Evolutionary conservation across 92 coral and sea anemone genomes (phyloP), one percentile per base, ranked within the genome.

Genomic region (Palythoa grandis): DNA sequence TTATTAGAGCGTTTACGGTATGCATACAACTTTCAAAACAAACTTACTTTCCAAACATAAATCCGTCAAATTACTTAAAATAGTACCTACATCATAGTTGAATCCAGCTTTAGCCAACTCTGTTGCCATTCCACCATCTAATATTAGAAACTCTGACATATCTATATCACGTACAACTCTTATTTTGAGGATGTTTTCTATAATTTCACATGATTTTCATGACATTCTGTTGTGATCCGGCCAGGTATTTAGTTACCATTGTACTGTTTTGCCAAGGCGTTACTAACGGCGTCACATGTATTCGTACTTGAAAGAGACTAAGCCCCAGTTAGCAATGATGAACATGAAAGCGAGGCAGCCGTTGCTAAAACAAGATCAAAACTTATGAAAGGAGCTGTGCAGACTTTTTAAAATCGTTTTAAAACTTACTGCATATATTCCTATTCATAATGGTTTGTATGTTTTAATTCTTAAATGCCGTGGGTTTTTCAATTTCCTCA

Each of bases 101-200:
- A 90, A 83, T 47, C 96, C 98, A 17, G 72, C 90, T 78, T 92
- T 89, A 3, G 70, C 72, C n/a, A 96, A 89, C 70, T 91, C 96
- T 35, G 95, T 85, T 52, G 90, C 98, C 67, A 96, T 82, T 7
- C 98, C 98, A 69, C 98, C 98, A 91, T 96, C 98, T 72, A 96
- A 66, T 53, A 96, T 92, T 70, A 52, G 84, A 79, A 86, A 76
- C 47, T 80, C 89, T 52, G 88, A 70, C 85, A 69, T 48, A 19
- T 47, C 19, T 52, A 2, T n/a, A 20, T 52, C 79, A 22, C 57
- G 22, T 40, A 14, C 29, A n/a, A 73, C 54, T 17, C 0, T 71
- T 70, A 16, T 15, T 72, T 72, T 35, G 2, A 16, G 22, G 52
- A 72, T 40, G n/a, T 16, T 11, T 39, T 47, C 8, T 37, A 50